phyloP scores from a whole-genome alignment of 2,113 vertebrate species.

The Aegithalos caudatus region DNA sequence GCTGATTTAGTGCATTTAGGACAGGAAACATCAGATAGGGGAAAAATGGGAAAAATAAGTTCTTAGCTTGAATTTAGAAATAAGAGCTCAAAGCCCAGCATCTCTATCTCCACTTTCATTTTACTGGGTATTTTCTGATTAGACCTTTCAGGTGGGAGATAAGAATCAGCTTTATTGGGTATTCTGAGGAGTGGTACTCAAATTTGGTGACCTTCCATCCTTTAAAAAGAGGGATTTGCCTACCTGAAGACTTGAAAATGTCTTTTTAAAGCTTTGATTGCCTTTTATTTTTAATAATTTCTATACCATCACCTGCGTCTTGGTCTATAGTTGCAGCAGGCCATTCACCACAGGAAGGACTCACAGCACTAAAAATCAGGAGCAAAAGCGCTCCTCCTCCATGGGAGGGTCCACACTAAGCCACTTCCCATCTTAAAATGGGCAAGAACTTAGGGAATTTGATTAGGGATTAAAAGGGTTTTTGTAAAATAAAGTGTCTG shows the following conservation, averaged over 20 bases:
- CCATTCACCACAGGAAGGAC: accelerated
- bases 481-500: background rate
- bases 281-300: background rate
- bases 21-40: background rate
- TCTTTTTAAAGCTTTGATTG: background rate
- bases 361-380: background rate
- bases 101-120: background rate
- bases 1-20: background rate
- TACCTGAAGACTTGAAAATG: background rate
- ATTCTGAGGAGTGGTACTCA: background rate
- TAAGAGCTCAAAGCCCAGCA: background rate
- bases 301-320: background rate
- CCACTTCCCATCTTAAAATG: background rate
- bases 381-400: background rate
- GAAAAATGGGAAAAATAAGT: background rate
- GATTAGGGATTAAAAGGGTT: background rate
- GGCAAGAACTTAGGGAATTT: background rate
- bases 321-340: background rate
- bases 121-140: background rate
- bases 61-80: background rate
- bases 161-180: background rate
- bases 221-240: background rate
- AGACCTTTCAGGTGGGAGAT: background rate
- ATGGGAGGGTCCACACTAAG: background rate
- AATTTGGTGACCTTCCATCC: background rate